These are phyloP conservation scores for Carpatolechia fugitivella DNA, from an alignment of 2,888 invertebrate species.

Conservation along the genomic window DNA sequence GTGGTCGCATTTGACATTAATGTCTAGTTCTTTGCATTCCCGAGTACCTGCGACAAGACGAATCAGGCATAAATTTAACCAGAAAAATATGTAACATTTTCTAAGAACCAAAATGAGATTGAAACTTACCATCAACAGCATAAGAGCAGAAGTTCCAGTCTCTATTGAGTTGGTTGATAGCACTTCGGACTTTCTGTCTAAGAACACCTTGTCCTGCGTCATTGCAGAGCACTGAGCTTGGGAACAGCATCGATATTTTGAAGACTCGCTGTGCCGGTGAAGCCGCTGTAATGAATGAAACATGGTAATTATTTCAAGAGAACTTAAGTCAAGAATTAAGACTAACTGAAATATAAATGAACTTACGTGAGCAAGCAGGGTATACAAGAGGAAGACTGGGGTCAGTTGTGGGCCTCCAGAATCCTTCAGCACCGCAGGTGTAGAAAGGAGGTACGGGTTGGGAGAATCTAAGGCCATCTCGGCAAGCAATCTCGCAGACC, in stretches of 20 bases:
- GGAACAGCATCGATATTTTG: conserved; percentile 95
- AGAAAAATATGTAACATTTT: background rate
- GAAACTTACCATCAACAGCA: conserved; percentile 84
- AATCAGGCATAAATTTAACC: background rate
- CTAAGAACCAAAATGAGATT: background rate
- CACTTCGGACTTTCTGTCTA: conserved; percentile 91
- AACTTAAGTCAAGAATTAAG: conserved; percentile 15
- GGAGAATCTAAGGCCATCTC: conserved; percentile 92
- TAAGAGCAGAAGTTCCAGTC: conserved; percentile 99
- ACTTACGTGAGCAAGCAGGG: conserved; percentile 94
- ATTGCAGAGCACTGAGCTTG: conserved; percentile 97
- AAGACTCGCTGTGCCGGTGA: conserved; percentile 97
- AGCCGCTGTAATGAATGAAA: conserved; percentile 78
- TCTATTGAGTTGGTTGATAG: conserved; percentile 93
- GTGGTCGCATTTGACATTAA: conserved; percentile 95
- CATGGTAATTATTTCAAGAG: too few relatives aligned
- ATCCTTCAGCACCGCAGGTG: conserved; percentile 98
- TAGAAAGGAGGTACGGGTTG: conserved; percentile 97
- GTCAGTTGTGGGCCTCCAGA: conserved; percentile 94
- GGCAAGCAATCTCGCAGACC: conserved; percentile 95
- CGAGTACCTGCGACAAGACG: conserved; percentile 76
- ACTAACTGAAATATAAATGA: background rate
- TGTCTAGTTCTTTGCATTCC: conserved; percentile 93
- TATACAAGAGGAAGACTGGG: conserved; percentile 90
- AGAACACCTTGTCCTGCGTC: conserved; percentile 96